Base-by-base conservation (phyloP, 2,888 invertebrate species). In the Agrotis clavis region DNA sequence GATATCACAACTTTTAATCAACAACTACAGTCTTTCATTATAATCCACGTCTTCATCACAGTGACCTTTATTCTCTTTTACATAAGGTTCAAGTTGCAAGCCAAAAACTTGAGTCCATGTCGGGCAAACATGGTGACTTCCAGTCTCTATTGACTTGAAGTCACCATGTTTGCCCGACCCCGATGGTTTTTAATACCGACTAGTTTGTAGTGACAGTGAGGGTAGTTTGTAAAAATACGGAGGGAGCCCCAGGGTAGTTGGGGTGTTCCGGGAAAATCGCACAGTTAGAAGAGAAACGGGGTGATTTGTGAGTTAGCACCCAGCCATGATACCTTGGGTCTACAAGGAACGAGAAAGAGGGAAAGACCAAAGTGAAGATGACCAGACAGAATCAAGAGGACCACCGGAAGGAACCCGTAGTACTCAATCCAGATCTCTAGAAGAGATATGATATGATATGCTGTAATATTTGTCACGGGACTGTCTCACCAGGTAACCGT, bases 171-270 rank as follows among this genome's bases (percentile, higher is more conserved):
- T 51, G 61, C 13, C n/a, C n/a, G 63, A 59, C 45, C 62, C 56
- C 56, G 56, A 41, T 73, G 64, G 63, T 13, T 60, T n/a, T 66
- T 75, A 64, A 82, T 82, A 75, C 75, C 60, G 18, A 54, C 65
- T 67, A 56, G 25, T 25, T 25, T 25, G 25, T 25, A 25, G 56
- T 13, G 62, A 48, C 16, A 48, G 70, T 14, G 57, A 63, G 71
- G 71, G 67, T 50, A 47, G 25, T 21, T 30, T 2, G 14, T 21
- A n/a, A 65, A 72, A 74, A 79, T 53, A 82, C 64, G 48, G 45
- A 69, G 84, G 76, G 81, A 62, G 82, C 83, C 85, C 47, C 1
- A 41, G 84, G 81, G 74, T 50, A 61, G 4, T n/a, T 48, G 1
- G 13, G 16, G 13, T 53, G 56, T 60, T 60, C 47, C 62, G 45